Conservation (phyloP, 2,113 vertebrate genomes). For the Excalfactoria chinensis region DNA sequence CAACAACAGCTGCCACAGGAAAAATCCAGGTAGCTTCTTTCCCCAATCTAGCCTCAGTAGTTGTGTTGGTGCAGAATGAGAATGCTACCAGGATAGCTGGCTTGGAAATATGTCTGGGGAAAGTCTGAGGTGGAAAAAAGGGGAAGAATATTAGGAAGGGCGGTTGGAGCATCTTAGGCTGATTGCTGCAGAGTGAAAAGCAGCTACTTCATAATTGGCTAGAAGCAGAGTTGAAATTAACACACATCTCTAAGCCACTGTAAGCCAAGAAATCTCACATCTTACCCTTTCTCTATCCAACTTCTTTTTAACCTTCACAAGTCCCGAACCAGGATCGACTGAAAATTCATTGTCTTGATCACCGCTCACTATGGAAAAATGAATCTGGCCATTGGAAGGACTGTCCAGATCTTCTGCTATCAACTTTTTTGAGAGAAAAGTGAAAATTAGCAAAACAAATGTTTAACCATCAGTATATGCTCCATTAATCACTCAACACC, state of each 20-base stretch:
- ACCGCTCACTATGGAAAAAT: conserved; percentile 91
- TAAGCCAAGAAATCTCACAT: not conserved
- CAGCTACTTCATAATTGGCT: not conserved
- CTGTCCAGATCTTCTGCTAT: conserved; percentile 94
- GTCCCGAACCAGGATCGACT: conserved; percentile 88
- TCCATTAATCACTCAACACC: not conserved
- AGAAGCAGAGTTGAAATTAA: not conserved
- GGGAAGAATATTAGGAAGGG: not conserved
- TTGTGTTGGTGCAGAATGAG: not conserved
- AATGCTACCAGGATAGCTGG: not conserved
- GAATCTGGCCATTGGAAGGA: conserved; percentile 87
- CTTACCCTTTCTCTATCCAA: conserved; percentile 95
- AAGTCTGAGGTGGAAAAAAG: not conserved
- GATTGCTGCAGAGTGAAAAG: not conserved
- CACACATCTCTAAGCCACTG: conserved; percentile 8
- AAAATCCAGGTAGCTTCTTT: not conserved
- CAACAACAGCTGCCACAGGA: not conserved
- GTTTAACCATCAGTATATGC: not conserved
- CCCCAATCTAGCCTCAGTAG: not conserved
- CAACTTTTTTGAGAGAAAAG: conserved; percentile 78
- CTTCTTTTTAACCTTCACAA: conserved; percentile 93
- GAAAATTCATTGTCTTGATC: conserved; percentile 92
- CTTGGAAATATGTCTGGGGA: not conserved
- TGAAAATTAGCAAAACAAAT: conserved; percentile 4
- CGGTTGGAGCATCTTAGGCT: not conserved